Conservation (phyloP, 2,113 vertebrate genomes). For the Dromaius novaehollandiae region DNA sequence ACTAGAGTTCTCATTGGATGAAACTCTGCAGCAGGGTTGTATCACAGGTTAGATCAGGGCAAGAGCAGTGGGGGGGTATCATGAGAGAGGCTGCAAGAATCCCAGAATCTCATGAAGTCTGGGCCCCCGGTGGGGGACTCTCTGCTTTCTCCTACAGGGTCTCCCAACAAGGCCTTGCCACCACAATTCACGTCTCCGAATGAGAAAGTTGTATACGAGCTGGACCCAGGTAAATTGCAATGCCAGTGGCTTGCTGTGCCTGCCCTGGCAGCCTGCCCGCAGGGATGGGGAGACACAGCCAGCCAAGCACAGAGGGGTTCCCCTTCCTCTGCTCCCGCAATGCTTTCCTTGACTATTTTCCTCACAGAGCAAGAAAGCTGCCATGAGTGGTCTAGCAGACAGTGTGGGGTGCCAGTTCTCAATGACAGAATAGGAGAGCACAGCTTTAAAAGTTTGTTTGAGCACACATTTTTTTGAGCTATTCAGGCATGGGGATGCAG, state of each 20-base stretch:
- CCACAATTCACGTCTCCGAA: slow-evolving; percentile 74
- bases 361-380: rapidly evolving
- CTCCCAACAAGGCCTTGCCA: slow-evolving; percentile 62
- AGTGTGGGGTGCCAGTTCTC: not conserved
- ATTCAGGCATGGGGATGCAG: not conserved
- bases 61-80: rapidly evolving
- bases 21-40: not conserved
- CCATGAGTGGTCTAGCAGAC: not conserved
- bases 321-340: rapidly evolving
- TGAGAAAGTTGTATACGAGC: slow-evolving; percentile 69
- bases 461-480: not conserved
- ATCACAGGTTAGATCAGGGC: rapidly evolving
- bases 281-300: not conserved
- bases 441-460: not conserved
- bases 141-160: slow-evolving; percentile 58
- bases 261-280: not conserved
- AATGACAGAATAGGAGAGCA: not conserved
- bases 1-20: not conserved
- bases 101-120: not conserved
- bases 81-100: not conserved
- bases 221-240: slow-evolving; percentile 74
- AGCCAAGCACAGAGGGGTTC: not conserved
- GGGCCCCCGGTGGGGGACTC: not conserved
- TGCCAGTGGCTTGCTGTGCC: rapidly evolving
- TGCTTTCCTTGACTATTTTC: not conserved